A percentile compares a stretch with the other conserved stretches of the same genome.
Conservation (phyloP, 2,888 invertebrate genomes). For the Falcaria lacertinaria region DNA sequence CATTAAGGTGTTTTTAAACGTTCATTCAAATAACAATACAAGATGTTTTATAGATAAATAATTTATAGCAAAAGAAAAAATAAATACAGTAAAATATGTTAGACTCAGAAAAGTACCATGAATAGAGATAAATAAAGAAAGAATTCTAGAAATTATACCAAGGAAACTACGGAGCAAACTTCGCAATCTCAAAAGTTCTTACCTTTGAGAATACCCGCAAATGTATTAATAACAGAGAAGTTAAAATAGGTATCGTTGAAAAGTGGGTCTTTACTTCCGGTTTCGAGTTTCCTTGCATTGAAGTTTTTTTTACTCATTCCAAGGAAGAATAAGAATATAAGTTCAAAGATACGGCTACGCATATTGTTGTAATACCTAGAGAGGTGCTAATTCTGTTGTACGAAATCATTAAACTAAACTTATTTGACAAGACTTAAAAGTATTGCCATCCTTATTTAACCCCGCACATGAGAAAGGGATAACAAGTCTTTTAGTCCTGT, state of each 20-base stretch:
- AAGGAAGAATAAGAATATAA: background rate
- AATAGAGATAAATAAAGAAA: background rate
- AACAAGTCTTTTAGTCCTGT: no score
- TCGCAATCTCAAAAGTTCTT: slow-evolving; percentile 3
- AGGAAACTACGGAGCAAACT: background rate
- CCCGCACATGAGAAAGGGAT: no score
- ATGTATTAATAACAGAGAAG: slow-evolving; percentile 13
- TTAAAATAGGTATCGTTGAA: slow-evolving; percentile 15
- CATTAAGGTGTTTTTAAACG: no score
- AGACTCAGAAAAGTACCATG: background rate
- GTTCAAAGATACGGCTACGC: no score
- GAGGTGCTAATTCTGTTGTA: no score
- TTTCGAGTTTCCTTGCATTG: background rate
- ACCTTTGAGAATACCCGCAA: slow-evolving; percentile 4
- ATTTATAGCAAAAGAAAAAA: background rate
- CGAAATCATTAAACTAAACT: no score
- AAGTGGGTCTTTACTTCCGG: slow-evolving; percentile 9
- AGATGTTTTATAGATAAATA: background rate
- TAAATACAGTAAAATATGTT: background rate
- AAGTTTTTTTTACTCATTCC: background rate
- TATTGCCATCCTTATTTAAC: no score
- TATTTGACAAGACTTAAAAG: no score
- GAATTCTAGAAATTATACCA: background rate
- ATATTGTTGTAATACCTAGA: no score
- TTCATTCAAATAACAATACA: no score